These are phyloP conservation scores for Standfussiana lucernea DNA, from an alignment of 2,888 invertebrate species.

Conservation along the genomic window DNA sequence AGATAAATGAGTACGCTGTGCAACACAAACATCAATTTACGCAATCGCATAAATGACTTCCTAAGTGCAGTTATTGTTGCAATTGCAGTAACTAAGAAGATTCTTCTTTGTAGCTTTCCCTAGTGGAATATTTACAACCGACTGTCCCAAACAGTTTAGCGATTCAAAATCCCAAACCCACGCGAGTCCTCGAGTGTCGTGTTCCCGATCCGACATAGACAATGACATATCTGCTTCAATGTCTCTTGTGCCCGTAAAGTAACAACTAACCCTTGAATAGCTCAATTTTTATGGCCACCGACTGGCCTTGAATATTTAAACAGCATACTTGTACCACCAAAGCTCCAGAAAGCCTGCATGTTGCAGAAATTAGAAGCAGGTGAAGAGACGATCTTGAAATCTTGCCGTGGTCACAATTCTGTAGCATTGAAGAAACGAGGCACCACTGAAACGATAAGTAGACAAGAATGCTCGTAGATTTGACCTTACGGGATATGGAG, in stretches of 20 bases:
- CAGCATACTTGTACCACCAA: neutral
- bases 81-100: neutral
- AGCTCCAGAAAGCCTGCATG: neutral
- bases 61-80: neutral
- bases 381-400: neutral
- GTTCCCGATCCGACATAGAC: neutral
- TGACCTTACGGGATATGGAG: neutral
- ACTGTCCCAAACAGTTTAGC: neutral
- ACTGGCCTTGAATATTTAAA: neutral
- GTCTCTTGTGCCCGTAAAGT: neutral
- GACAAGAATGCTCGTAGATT: neutral
- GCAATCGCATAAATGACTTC: conserved; percentile 9
- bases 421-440: neutral
- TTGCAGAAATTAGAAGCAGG: neutral
- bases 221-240: neutral
- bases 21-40: conserved; percentile 3
- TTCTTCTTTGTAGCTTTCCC: neutral
- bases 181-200: neutral
- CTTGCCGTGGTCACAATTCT: neutral
- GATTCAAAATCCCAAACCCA: neutral
- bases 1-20: neutral
- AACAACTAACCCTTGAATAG: neutral
- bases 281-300: neutral
- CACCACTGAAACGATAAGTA: neutral
- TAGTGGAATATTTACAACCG: neutral